Evolutionary conservation across 2,888 invertebrate species (phyloP).

Genomic region (Dicranocentrus wangi): DNA sequence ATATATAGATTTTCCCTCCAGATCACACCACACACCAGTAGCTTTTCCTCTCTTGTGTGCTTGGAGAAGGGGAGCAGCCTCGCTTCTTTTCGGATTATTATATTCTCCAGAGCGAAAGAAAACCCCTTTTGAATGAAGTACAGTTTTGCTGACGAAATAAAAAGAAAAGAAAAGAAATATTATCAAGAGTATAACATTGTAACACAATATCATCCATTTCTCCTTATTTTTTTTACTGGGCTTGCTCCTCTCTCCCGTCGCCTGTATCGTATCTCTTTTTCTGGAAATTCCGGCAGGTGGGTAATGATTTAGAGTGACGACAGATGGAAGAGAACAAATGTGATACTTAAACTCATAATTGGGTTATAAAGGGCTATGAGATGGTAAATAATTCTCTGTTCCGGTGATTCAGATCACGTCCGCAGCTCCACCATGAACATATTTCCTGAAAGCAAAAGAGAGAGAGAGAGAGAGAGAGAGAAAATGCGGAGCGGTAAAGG

Average conservation of each 20-base stretch:
- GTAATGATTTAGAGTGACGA: constrained; percentile 64
- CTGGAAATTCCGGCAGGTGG: constrained; percentile 57
- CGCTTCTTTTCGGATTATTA: too few species aligned
- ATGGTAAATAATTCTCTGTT: constrained; percentile 62
- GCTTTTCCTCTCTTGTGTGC: too few species aligned
- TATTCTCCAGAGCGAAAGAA: too few species aligned
- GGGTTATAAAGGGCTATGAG: constrained; percentile 63
- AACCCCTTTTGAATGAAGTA: too few species aligned
- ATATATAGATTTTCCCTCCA: not conserved
- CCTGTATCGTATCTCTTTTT: too few species aligned
- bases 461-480: constrained; percentile 16
- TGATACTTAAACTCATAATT: constrained; percentile 62
- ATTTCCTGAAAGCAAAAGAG: constrained; percentile 53
- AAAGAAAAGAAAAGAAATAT: too few species aligned
- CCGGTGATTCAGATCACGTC: constrained; percentile 64
- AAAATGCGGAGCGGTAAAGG: constrained; percentile 2
- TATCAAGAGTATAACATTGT: too few species aligned
- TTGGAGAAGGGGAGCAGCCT: too few species aligned
- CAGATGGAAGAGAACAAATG: constrained; percentile 64
- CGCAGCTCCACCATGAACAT: constrained; percentile 54
- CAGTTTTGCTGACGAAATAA: too few species aligned
- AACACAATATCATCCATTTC: too few species aligned
- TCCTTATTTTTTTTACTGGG: too few species aligned
- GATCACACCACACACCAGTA: not conserved
- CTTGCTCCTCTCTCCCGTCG: too few species aligned